These are phyloP conservation scores for Pomatorhinus ruficollis DNA, from an alignment of 2,113 vertebrate species.

Conservation along the genomic window DNA sequence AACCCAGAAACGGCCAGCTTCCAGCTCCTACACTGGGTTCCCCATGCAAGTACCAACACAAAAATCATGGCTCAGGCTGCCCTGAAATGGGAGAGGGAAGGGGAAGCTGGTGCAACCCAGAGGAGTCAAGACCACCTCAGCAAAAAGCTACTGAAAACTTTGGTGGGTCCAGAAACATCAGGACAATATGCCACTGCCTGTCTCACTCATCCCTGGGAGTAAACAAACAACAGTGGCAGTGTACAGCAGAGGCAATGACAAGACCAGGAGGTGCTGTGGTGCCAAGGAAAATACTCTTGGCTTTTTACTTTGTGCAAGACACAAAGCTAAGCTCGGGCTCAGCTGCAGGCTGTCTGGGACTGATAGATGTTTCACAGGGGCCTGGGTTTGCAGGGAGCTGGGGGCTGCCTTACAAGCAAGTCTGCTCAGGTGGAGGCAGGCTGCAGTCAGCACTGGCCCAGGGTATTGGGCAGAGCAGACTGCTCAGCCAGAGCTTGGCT, in stretches of 20 bases:
- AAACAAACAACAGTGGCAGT: neutral
- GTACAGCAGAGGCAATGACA: neutral
- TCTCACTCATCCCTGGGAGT: neutral
- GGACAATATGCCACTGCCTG: neutral
- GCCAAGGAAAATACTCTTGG: neutral
- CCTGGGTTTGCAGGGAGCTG: neutral
- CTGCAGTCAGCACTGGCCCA: neutral
- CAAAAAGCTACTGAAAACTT: neutral
- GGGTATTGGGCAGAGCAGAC: neutral
- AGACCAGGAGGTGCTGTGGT: neutral
- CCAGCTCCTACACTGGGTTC: neutral
- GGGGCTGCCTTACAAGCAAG: neutral
- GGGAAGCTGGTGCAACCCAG: neutral
- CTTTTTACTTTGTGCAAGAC: neutral
- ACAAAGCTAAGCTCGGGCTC: neutral
- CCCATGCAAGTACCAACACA: neutral
- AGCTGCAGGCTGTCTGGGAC: neutral
- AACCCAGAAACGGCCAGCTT: neutral
- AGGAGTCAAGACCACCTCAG: neutral
- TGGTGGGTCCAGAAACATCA: neutral
- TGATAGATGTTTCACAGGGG: neutral
- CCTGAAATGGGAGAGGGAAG: neutral
- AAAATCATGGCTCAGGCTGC: neutral
- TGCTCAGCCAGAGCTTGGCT: neutral
- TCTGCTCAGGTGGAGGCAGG: neutral